Conservation (phyloP, 1,140 invertebrate species). For the Drusus annulatus region DNA sequence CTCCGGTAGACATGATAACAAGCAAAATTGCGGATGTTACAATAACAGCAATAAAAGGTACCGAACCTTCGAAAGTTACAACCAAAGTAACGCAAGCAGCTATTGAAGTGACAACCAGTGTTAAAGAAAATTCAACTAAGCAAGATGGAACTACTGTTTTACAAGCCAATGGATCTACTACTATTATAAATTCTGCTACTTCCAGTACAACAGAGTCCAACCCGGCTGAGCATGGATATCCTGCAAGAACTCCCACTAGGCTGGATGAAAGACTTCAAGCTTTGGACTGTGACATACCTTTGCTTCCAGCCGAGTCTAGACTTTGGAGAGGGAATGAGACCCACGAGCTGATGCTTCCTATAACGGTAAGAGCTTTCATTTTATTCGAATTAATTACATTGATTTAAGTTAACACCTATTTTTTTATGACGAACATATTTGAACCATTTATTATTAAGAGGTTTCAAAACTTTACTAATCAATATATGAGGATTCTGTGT, state of each 20-base stretch:
- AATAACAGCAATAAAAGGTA: background rate
- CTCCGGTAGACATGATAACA: slow-evolving; percentile 4
- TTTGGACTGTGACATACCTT: slow-evolving; percentile 75
- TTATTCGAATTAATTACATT: too few species aligned
- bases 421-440: too few species aligned
- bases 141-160: background rate
- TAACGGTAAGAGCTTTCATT: slow-evolving; percentile 71
- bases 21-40: background rate
- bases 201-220: slow-evolving; percentile 25
- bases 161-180: background rate
- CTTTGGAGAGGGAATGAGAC: slow-evolving; percentile 79
- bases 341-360: slow-evolving; percentile 75
- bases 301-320: slow-evolving; percentile 74
- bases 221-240: slow-evolving; percentile 53
- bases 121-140: slow-evolving; percentile 31
- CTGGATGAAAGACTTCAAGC: slow-evolving; percentile 74
- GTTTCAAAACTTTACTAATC: too few species aligned
- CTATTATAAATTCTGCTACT: background rate
- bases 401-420: too few species aligned
- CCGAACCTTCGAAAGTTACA: background rate
- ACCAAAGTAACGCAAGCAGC: background rate
- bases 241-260: slow-evolving; percentile 61
- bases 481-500: too few species aligned
- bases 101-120: slow-evolving; percentile 1
- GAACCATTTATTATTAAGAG: too few species aligned